These are phyloP conservation scores for Cydia amplana DNA, from an alignment of 1,140 invertebrate genomes.

Conservation along the genomic window DNA sequence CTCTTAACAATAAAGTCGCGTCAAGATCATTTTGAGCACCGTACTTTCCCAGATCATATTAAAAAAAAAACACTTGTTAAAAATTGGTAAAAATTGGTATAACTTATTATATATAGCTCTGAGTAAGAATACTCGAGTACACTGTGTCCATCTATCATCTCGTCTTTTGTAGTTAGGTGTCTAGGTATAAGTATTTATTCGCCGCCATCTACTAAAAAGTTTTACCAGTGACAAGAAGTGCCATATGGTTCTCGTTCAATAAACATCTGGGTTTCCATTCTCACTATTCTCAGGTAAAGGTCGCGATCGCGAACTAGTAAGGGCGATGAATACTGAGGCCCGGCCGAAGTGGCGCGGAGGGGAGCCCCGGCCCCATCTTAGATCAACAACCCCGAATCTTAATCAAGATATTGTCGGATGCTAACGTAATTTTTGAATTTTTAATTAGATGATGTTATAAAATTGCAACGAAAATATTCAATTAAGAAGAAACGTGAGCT, in stretches of 20 bases:
- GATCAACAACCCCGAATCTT: constrained; percentile 73
- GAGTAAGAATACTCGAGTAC: too few relatives aligned
- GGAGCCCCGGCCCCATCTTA: constrained; percentile 41
- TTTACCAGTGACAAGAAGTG: constrained; percentile 33
- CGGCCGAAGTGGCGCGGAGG: constrained; percentile 42
- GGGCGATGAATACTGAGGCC: constrained; percentile 65
- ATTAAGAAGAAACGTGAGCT: neutral
- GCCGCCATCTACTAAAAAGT: constrained; percentile 36
- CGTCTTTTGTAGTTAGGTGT: too few relatives aligned
- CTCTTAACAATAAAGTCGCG: too few relatives aligned
- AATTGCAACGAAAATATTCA: neutral
- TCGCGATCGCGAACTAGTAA: constrained; percentile 70
- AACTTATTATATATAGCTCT: too few relatives aligned
- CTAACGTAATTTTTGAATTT: constrained; percentile 48
- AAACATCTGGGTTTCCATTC: constrained; percentile 59
- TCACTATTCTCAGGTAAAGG: constrained; percentile 62
- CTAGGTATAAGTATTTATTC: neutral
- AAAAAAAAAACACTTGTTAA: too few relatives aligned
- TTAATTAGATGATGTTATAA: constrained; percentile 49
- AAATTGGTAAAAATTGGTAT: too few relatives aligned
- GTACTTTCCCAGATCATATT: too few relatives aligned
- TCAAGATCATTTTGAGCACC: too few relatives aligned
- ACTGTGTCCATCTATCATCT: too few relatives aligned
- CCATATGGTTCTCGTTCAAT: constrained; percentile 22
- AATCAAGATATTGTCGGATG: constrained; percentile 65